These are phyloP conservation scores for Drosophila trichaetosa DNA, from an alignment of 2,888 invertebrate genomes.

Conservation along the genomic window DNA sequence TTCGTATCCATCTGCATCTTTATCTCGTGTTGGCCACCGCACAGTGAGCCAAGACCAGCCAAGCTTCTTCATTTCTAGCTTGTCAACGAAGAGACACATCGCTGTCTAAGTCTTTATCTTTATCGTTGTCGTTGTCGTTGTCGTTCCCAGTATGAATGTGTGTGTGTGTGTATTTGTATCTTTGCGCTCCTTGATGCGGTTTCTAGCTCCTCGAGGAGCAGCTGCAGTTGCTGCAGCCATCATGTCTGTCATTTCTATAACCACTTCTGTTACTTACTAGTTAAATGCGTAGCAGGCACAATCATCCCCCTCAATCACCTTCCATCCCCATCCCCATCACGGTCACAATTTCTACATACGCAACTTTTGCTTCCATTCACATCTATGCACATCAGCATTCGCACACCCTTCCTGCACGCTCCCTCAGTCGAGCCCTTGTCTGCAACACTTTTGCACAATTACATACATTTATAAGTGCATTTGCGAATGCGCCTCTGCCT, in stretches of 20 bases:
- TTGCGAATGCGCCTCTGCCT: slow-evolving; percentile 59
- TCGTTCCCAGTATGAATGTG: background rate
- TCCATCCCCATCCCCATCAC: slow-evolving; percentile 4
- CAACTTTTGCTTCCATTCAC: slow-evolving; percentile 59
- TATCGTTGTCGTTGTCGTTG: slow-evolving; percentile 34
- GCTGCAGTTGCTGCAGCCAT: slow-evolving; percentile 37
- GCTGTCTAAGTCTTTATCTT: slow-evolving; percentile 48
- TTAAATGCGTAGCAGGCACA: slow-evolving; percentile 59
- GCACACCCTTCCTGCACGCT: background rate
- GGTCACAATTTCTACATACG: slow-evolving; percentile 23
- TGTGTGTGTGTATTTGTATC: slow-evolving; percentile 4
- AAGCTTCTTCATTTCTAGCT: slow-evolving; percentile 60
- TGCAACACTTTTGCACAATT: slow-evolving; percentile 78
- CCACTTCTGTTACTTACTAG: slow-evolving; percentile 78
- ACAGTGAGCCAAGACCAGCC: slow-evolving; percentile 31
- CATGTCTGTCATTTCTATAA: slow-evolving; percentile 77
- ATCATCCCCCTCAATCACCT: background rate
- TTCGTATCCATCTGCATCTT: slow-evolving; percentile 13
- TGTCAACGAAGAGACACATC: slow-evolving; percentile 56
- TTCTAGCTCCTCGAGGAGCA: slow-evolving; percentile 28
- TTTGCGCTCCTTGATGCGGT: slow-evolving; percentile 25
- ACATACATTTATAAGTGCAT: slow-evolving; percentile 82
- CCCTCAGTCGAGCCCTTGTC: slow-evolving; percentile 13
- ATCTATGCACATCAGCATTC: slow-evolving; percentile 14
- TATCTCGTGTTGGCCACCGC: slow-evolving; percentile 29